Evolutionary conservation across 2,888 invertebrate genomes (phyloP), one percentile per base, ranked within the genome.

Genomic region (Yponomeuta malinellus): DNA sequence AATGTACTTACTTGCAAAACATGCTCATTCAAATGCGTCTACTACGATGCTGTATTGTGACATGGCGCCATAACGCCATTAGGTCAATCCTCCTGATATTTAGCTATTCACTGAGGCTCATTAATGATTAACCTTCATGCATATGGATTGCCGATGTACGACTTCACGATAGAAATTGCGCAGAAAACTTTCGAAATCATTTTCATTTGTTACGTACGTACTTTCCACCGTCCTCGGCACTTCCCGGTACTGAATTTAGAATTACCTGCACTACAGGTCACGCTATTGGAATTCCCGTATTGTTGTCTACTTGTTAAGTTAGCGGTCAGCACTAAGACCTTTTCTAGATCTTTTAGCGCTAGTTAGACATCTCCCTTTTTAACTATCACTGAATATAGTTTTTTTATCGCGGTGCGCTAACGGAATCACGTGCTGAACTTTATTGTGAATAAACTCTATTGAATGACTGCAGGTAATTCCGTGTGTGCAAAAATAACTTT

Each of bases 51-150:
- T 12, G 12, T 52, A 37, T 52, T 23, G 23, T 15, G 12, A n/a
- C 12, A 31, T 68, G 48, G 5, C 52, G 48, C 23, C n/a, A n/a
- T 10, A 52, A 10, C 68, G 64, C 70, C 65, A 64, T 70, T 48
- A 23, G 64, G 64, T 64, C 84, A 84, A 77, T 75, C 77, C 74
- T 77, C 81, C 84, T 80, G 83, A 86, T 86, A 87, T 85, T 84
- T 78, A 15, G 15, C 52, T 59, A 87, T 69, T 69, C 69, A 52
- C 81, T 75, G 74, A 71, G 74, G 77, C 83, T 80, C 83, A 83
- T 85, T 85, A 79, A 82, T 74, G 79, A 83, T 84, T 83, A 79
- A 76, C 71, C 78, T 78, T 76, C 78, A 79, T 81, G 76, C 76
- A 83, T 85, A 77, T 78, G 70, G 77, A 78, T 78, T 67, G 70